phyloP scores from a whole-genome alignment of 1,140 invertebrate genomes.

The Brachionus paranguensis region DNA sequence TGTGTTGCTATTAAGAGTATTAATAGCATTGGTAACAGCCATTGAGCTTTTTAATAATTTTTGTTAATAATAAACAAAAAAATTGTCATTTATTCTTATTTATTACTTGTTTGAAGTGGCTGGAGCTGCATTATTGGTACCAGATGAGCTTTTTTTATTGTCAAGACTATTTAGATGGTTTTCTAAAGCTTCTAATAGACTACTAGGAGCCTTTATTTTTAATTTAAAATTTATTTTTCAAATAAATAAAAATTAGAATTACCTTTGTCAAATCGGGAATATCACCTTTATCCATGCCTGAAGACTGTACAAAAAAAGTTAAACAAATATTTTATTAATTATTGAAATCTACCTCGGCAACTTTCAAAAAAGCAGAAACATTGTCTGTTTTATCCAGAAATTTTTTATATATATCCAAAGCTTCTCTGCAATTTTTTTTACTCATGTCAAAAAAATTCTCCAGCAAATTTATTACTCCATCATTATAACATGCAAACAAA shows the following conservation, averaged over 20 bases:
- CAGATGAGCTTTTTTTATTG: background rate
- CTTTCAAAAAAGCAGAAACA: slow-evolving; percentile 95
- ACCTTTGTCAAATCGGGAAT: slow-evolving; percentile 95
- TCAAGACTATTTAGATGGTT: slow-evolving; percentile 68
- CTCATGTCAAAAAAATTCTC: slow-evolving; percentile 98
- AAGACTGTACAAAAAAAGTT: slow-evolving; percentile 63
- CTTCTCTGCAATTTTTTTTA: slow-evolving; percentile 91
- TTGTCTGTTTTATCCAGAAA: slow-evolving; percentile 97
- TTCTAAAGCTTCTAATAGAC: slow-evolving; percentile 90
- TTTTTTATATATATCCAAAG: slow-evolving; percentile 96
- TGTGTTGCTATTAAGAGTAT: slow-evolving; percentile 22
- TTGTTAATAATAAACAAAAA: background rate
- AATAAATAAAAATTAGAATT: slow-evolving; percentile 39
- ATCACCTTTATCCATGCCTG: slow-evolving; percentile 96
- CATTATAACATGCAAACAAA: slow-evolving; percentile 98
- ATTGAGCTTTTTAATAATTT: background rate
- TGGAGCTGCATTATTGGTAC: background rate
- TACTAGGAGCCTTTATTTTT: slow-evolving; percentile 77
- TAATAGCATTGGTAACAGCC: slow-evolving; percentile 13
- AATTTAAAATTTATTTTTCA: slow-evolving; percentile 34
- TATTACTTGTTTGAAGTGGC: background rate
- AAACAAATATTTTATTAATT: too few species aligned
- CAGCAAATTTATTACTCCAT: slow-evolving; percentile 96
- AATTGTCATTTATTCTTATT: background rate
- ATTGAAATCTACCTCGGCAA: slow-evolving; percentile 67